Percentiles rank a stretch among this genome's conserved stretches.
Evolutionary conservation across 2,888 invertebrate species (phyloP).

Genomic region (Lasioglossum morio): DNA sequence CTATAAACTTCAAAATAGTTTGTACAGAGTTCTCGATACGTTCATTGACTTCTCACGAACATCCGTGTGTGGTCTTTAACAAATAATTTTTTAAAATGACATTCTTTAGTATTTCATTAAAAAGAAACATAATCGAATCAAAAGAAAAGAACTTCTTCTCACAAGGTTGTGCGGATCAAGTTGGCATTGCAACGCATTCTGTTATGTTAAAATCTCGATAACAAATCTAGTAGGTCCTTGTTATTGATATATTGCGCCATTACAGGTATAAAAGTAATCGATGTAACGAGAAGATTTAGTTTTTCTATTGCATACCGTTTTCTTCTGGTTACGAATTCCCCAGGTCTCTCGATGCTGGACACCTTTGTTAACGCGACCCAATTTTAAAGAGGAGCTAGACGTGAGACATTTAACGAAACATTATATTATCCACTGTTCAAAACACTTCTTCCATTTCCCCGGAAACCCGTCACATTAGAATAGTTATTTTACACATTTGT

Average conservation of each 20-base stretch:
- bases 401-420: constrained; percentile 33
- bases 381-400: background rate
- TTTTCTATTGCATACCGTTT: constrained; percentile 47
- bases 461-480: background rate
- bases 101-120: too few relatives aligned
- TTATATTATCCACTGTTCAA: constrained; percentile 26
- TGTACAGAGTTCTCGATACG: background rate
- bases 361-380: constrained; percentile 5
- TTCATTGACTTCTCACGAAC: background rate
- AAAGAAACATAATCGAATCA: background rate
- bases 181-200: background rate
- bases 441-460: background rate
- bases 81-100: too few relatives aligned
- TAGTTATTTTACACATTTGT: background rate
- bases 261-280: constrained; percentile 24
- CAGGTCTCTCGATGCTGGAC: constrained; percentile 25
- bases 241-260: background rate
- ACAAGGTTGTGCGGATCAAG: background rate
- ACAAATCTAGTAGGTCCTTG: background rate
- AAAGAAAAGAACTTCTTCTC: background rate
- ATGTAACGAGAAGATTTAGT: constrained; percentile 31
- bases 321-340: constrained; percentile 10
- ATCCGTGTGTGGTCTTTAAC: background rate
- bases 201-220: background rate
- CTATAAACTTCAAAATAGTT: background rate